These are phyloP conservation scores for Ophion ellenae DNA, from an alignment of 2,888 invertebrate genomes.

Conservation along the genomic window DNA sequence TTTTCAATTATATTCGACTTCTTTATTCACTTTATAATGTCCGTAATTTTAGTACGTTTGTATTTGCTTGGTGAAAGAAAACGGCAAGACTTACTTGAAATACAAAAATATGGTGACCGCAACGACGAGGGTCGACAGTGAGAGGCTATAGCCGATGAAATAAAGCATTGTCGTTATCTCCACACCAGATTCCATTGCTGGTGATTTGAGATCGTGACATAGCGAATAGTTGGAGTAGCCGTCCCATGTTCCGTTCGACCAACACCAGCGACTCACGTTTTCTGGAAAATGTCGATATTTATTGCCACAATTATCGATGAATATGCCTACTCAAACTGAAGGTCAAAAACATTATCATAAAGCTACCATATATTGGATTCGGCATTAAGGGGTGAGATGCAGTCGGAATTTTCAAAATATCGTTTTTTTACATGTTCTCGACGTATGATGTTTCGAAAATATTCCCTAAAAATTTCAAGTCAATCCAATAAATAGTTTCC, in stretches of 20 bases:
- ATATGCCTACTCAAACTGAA: background rate
- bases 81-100: constrained; percentile 91
- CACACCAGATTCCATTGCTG: constrained; percentile 85
- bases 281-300: constrained; percentile 85
- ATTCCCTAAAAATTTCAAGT: too few relatives aligned
- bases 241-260: constrained; percentile 92
- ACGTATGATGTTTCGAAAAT: too few relatives aligned
- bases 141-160: constrained; percentile 93
- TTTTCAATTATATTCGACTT: too few relatives aligned
- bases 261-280: constrained; percentile 93
- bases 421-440: too few relatives aligned
- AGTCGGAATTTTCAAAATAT: too few relatives aligned
- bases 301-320: background rate
- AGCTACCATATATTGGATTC: too few relatives aligned
- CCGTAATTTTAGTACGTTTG: background rate
- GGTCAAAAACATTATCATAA: background rate
- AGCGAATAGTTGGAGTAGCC: constrained; percentile 90
- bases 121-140: constrained; percentile 91
- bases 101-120: constrained; percentile 95
- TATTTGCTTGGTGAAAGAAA: background rate
- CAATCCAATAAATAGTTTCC: too few relatives aligned
- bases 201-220: constrained; percentile 87
- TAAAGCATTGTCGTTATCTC: constrained; percentile 92
- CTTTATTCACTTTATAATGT: too few relatives aligned
- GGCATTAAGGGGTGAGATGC: too few relatives aligned